Evolutionary conservation across 1,140 invertebrate species (phyloP), one percentile per base, ranked within the genome.

Genomic region (Bombus sibiricus): DNA sequence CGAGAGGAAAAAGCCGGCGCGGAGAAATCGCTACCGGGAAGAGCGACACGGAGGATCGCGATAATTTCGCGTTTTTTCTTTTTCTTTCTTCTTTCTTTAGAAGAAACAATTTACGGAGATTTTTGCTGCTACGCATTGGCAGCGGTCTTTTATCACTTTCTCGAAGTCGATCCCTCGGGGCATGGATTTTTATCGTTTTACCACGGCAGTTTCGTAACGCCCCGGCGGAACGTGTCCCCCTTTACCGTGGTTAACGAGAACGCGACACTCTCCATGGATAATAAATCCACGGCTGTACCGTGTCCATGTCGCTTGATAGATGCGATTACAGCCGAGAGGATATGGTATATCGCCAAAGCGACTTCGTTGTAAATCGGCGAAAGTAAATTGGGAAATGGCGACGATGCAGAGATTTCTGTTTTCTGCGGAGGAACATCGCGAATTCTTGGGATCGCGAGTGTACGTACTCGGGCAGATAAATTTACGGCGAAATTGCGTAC

Each of bases 141-240:
- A 86, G 66, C 41, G 68, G 76, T 75, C 32, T 62, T 87, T 85
- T 85, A 85, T 85, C 86, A 85, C 82, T 66, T 62, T 72, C 64
- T 85, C 68, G 57, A 69, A 32, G 62, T 22, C 32, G 57, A 47
- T 73, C 57, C 83, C 76, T 37, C 39, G 10, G 15, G 73, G 77
- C 39, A 18, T 4, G 39, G 41, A 39, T 73, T 84, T 79, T 62
- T 47, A 53, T 81, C 69, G 37, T 82, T 53, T 53, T 53, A 6
- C 47, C 47, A 53, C 47, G 47, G 47, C 47, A 53, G 47, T 53
- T 73, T 82, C 73, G 43, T 53, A 57, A 32, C 34, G 10, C 15
- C n/a, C 22, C 10, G 41, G 28, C 62, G 28, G 5, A n/a, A n/a
- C 43, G 66, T 73, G 69, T 53, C 77, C 53, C 28, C 28, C 32